Base-by-base conservation (phyloP, 2,797 vertebrate species). In the Denticeps clupeoides region DNA sequence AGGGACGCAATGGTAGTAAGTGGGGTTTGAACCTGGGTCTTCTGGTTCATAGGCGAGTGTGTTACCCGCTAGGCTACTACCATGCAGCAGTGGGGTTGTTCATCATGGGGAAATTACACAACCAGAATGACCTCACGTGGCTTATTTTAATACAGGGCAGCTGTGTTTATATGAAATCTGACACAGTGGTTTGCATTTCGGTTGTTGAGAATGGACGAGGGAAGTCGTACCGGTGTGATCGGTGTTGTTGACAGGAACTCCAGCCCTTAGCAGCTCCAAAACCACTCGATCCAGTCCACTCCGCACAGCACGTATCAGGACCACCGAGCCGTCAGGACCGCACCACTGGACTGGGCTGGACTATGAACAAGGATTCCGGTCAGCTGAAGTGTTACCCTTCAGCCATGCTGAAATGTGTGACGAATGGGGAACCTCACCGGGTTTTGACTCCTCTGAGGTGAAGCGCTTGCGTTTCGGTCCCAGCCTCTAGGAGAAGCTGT, bases 241-340 rank as follows among this genome's bases (percentile, higher is more conserved):
- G 0, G 85, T 83, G 72, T 90, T 89, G 60, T 86, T 89, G 24
- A 91, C 87, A 0, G 87, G 86, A 2, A 90, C 88, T 45, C 82
- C 84, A 2, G 87, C 87, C 47, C 86, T 71, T 51, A 91, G 82
- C 47, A 91, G 80, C 68, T 92, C 89, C 69, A 91, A 61, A 4
- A 91, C 87, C 60, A 92, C 82, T 16, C 89, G 71, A 65, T 91
- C 87, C 41, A 91, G 79, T 0, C 87, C 88, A 18, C 89, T 86
- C 2, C 87, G 79, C 33, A 90, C 85, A 0, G 89, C 89, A 35
- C 89, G 80, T 70, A 91, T 90, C 63, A 93, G 75, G 21, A 90
- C 87, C 49, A 89, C 88, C 1, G 88, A 87, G 1, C 88, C 89
- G 1, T 92, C 88, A 0, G 79, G 88, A 21, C 80, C 82, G 0